phyloP scores from a whole-genome alignment of 2,113 vertebrate species.

The Xiphias gladius region DNA sequence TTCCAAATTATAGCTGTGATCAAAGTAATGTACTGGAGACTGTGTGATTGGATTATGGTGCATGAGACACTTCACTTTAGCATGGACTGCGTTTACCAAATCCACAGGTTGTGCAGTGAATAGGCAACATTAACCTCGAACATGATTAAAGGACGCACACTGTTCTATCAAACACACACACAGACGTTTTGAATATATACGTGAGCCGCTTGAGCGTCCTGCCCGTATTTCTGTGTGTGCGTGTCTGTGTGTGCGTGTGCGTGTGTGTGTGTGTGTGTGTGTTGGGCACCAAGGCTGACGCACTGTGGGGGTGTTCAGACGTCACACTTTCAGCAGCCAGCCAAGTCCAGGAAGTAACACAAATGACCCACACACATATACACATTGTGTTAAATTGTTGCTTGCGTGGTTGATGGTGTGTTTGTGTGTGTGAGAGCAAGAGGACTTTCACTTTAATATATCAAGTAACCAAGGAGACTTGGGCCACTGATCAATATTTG shows the following conservation, averaged over 20 bases:
- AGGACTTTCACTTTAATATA: slow-evolving; percentile 72
- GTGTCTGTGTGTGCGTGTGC: background rate
- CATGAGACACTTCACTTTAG: slow-evolving; percentile 23
- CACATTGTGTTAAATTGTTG: slow-evolving; percentile 13
- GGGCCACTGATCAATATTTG: slow-evolving; percentile 68
- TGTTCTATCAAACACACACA: background rate
- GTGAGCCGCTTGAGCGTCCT: background rate
- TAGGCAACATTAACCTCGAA: background rate
- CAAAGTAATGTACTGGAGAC: background rate
- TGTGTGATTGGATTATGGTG: background rate
- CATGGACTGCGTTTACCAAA: slow-evolving; percentile 13
- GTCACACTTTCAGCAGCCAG: slow-evolving; percentile 50
- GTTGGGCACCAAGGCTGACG: slow-evolving; percentile 18
- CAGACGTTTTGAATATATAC: slow-evolving; percentile 13
- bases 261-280: background rate
- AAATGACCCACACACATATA: slow-evolving; percentile 2
- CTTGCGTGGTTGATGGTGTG: slow-evolving; percentile 10
- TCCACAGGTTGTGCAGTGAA: slow-evolving; percentile 19
- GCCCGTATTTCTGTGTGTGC: background rate
- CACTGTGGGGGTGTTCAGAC: slow-evolving; percentile 42
- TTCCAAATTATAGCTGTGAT: slow-evolving; percentile 9
- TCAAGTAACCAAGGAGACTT: slow-evolving; percentile 68
- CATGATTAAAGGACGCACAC: background rate
- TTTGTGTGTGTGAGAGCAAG: background rate
- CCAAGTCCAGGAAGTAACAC: slow-evolving; percentile 44